Evolutionary conservation across 2,797 vertebrate species (phyloP).

Genomic region (Taeniopygia guttata): DNA sequence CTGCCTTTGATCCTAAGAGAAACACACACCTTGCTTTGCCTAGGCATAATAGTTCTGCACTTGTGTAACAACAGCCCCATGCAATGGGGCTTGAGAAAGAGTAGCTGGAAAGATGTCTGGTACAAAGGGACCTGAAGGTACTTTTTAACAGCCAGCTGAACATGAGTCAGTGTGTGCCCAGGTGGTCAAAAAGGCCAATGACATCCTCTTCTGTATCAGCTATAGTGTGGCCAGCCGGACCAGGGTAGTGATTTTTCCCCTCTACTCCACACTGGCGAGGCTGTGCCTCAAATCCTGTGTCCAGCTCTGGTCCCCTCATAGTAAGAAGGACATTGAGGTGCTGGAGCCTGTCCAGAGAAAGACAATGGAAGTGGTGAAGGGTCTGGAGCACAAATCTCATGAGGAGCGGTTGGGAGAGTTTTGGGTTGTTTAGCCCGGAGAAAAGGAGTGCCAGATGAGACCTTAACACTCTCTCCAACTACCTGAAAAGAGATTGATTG

Average conservation of each 20-base stretch:
- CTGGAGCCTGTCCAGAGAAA: background rate
- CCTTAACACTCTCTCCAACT: background rate
- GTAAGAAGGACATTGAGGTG: no score
- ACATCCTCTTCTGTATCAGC: no score
- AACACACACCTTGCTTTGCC: background rate
- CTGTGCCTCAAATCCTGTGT: rapidly evolving
- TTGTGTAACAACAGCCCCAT: no score
- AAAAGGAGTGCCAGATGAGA: background rate
- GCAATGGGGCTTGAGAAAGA: background rate
- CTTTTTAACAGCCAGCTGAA: background rate
- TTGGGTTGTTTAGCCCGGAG: background rate
- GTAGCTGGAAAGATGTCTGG: background rate
- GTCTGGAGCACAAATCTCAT: background rate
- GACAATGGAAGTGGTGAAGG: rapidly evolving
- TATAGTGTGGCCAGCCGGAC: background rate
- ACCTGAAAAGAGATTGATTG: background rate
- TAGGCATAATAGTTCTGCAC: background rate
- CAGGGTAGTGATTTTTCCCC: background rate
- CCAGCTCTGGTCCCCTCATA: background rate
- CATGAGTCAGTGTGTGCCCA: background rate
- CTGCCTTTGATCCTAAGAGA: background rate
- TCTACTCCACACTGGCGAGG: rapidly evolving
- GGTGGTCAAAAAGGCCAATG: background rate
- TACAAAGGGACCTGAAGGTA: background rate
- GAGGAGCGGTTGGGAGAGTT: rapidly evolving